phyloP scores from a whole-genome alignment of 2,888 invertebrate species.

The Amiota minor region DNA sequence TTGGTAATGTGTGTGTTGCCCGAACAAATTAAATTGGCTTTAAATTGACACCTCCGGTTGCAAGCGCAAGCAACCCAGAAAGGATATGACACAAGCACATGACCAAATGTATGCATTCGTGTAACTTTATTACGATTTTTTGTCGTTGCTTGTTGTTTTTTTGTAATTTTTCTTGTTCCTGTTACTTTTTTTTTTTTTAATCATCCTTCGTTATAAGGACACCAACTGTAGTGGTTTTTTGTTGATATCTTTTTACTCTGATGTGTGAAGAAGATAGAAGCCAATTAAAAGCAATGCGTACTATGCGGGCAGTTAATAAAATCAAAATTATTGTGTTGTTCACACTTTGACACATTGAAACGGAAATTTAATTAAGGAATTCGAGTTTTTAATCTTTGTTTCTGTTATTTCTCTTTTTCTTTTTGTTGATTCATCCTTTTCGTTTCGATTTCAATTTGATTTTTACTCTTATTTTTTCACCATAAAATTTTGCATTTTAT shows the following conservation, averaged over 20 bases:
- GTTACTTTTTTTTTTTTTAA: background rate
- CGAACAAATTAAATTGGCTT: slow-evolving; percentile 67
- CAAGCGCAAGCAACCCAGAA: slow-evolving; percentile 25
- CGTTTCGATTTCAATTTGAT: too few relatives aligned
- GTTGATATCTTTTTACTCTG: slow-evolving; percentile 29
- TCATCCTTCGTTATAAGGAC: background rate
- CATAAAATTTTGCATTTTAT: too few relatives aligned
- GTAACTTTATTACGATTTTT: slow-evolving; percentile 67
- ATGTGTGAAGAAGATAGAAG: too few relatives aligned
- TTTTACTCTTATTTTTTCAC: too few relatives aligned
- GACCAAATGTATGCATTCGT: slow-evolving; percentile 34
- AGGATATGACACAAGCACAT: slow-evolving; percentile 53
- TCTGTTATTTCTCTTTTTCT: too few relatives aligned
- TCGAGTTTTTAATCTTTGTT: slow-evolving; percentile 24
- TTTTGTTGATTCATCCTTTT: too few relatives aligned
- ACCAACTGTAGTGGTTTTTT: background rate
- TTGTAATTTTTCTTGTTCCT: background rate
- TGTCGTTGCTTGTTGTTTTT: slow-evolving; percentile 33
- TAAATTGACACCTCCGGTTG: slow-evolving; percentile 69
- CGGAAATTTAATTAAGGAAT: slow-evolving; percentile 68
- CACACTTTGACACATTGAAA: slow-evolving; percentile 69
- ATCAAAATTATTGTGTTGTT: slow-evolving; percentile 68
- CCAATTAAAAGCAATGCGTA: slow-evolving; percentile 39
- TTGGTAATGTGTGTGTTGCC: slow-evolving; percentile 34
- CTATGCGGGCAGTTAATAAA: slow-evolving; percentile 55